A percentile compares a stretch with the other conserved stretches of the same genome.
Evolutionary conservation across 2,113 vertebrate species (phyloP).

Genomic region (Thymallus thymallus): DNA sequence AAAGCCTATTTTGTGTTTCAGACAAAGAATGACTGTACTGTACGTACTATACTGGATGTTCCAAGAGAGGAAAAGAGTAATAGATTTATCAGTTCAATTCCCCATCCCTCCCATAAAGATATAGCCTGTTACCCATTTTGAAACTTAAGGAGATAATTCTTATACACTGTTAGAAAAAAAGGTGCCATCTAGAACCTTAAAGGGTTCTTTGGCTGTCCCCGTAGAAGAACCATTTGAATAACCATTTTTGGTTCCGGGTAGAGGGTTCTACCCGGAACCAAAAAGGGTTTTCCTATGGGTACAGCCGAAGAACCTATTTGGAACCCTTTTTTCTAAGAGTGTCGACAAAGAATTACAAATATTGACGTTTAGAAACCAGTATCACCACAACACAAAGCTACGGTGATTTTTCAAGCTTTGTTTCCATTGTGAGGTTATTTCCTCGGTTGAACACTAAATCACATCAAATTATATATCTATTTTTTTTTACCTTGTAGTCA

Average conservation of each 20-base stretch:
- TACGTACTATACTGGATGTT: not conserved
- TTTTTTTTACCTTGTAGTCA: too few species aligned
- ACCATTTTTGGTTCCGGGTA: too few species aligned
- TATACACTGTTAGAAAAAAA: not conserved
- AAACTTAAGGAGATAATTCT: not conserved
- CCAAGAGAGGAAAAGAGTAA: not conserved
- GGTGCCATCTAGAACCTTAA: too few species aligned
- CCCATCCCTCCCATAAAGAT: not conserved
- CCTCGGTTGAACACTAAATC: not conserved
- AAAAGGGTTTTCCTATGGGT: too few species aligned
- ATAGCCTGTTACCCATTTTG: not conserved
- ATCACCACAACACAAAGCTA: not conserved
- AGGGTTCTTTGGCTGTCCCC: too few species aligned
- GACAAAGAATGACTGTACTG: not conserved
- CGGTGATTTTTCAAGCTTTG: not conserved
- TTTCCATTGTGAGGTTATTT: not conserved
- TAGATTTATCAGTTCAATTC: not conserved
- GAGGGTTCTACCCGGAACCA: too few species aligned
- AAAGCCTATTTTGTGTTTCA: not conserved
- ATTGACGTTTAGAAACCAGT: not conserved
- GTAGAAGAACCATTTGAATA: not conserved
- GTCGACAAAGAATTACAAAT: not conserved
- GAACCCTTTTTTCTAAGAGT: not conserved
- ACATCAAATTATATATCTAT: too few species aligned
- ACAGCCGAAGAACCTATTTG: too few species aligned